phyloP scores from a whole-genome alignment of 2,797 vertebrate genomes.

The Notolabrus celidotus region DNA sequence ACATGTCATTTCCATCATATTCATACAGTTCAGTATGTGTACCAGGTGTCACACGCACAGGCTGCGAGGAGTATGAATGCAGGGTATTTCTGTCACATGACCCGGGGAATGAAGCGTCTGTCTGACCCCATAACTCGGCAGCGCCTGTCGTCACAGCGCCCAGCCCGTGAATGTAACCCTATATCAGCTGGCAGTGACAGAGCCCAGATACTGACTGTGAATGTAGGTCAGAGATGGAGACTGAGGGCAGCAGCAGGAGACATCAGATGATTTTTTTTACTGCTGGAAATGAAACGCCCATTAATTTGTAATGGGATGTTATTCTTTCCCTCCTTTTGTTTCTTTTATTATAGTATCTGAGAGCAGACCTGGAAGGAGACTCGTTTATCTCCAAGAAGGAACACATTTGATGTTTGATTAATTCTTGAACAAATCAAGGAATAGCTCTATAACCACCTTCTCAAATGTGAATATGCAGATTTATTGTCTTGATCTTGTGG shows the following conservation, averaged over 20 bases:
- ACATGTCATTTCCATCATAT: not conserved
- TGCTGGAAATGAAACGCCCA: fast-evolving
- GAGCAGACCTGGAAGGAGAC: not conserved
- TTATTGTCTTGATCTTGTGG: too few relatives aligned
- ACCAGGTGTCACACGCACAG: constrained; percentile 13
- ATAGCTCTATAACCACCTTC: too few relatives aligned
- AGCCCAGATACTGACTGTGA: not conserved
- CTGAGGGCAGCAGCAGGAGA: not conserved
- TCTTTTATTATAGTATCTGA: not conserved
- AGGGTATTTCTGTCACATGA: constrained; percentile 66
- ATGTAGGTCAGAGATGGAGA: constrained; percentile 67
- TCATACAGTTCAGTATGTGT: not conserved
- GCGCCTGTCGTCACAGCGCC: constrained; percentile 56
- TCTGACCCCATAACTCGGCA: constrained; percentile 74
- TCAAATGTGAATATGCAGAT: too few relatives aligned
- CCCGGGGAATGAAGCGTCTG: constrained; percentile 32
- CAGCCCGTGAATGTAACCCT: constrained; percentile 36
- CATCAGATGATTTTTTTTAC: not conserved
- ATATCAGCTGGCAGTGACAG: constrained; percentile 34
- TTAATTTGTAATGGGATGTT: not conserved
- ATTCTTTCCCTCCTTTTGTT: not conserved
- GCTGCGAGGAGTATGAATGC: constrained; percentile 15
- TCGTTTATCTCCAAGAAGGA: not conserved
- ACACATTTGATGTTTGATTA: not conserved
- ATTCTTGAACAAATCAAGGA: too few relatives aligned